Percentiles rank a stretch among this genome's conserved stretches.
phyloP scores from a whole-genome alignment of 2,113 vertebrate genomes.

The Thunnus thynnus region DNA sequence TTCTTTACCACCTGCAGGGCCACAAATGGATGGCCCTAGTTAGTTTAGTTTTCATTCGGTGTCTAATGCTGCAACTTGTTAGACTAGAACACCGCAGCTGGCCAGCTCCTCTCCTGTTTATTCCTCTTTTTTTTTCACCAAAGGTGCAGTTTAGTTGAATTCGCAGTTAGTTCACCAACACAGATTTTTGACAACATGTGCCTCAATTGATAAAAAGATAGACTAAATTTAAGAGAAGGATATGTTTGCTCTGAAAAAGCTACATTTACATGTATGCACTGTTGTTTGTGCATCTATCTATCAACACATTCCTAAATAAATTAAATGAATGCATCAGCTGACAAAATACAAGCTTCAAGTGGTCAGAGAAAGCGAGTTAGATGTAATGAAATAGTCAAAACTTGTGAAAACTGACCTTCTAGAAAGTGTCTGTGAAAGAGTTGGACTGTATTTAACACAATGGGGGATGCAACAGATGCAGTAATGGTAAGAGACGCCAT shows the following conservation, averaged over 20 bases:
- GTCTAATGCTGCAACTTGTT: constrained; percentile 31
- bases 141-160: not conserved
- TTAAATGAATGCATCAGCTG: constrained; percentile 24
- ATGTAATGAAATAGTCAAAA: constrained; percentile 35
- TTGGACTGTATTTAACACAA: constrained; percentile 54
- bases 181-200: not conserved
- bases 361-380: constrained; percentile 12
- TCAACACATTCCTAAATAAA: constrained; percentile 3
- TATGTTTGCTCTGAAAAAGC: not conserved
- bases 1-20: constrained; percentile 46
- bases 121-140: not conserved
- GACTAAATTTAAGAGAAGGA: not conserved
- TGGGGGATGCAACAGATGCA: constrained; percentile 55
- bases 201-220: not conserved
- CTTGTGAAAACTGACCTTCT: constrained; percentile 48
- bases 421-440: constrained; percentile 42
- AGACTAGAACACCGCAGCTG: constrained; percentile 15
- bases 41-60: constrained; percentile 51
- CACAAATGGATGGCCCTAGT: constrained; percentile 56
- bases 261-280: not conserved
- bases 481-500: constrained; percentile 49
- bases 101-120: not conserved
- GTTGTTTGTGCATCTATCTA: not conserved
- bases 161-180: not conserved
- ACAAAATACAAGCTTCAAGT: constrained; percentile 28